Evolutionary conservation across 1,140 invertebrate species (phyloP), one percentile per base, ranked within the genome.

Genomic region (Batillaria attramentaria): DNA sequence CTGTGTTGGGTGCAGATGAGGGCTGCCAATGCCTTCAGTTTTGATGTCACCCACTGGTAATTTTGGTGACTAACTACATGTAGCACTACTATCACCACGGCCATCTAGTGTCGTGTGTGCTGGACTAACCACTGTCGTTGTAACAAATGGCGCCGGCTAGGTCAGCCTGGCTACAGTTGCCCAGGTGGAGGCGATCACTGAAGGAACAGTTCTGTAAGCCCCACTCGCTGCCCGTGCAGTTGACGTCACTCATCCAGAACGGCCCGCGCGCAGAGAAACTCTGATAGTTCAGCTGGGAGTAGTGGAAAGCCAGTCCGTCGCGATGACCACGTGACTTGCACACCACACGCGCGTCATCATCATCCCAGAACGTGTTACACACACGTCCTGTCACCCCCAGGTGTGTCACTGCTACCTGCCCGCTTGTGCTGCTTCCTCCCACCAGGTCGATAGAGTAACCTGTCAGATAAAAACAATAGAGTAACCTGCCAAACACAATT

Each of bases 91-190:
- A n/a, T n/a, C n/a, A n/a, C n/a, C n/a, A n/a, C n/a, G n/a, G n/a
- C n/a, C n/a, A n/a, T n/a, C n/a, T n/a, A n/a, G n/a, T n/a, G n/a
- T n/a, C n/a, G n/a, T n/a, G n/a, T n/a, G n/a, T n/a, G n/a, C n/a
- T n/a, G n/a, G 35, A 78, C 78, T 70, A 78, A 88, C 88, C 87
- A 20, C 78, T 69, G 24, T 84, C 77, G 76, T 87, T 85, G 70
- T 80, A 88, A 39, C 88, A 89, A 1, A 88, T 33, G 18, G 84
- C 87, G 28, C 84, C 84, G 35, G 88, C 88, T 37, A 84, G 81
- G 43, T 84, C 83, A 4, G 77, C 78, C 13, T 69, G 69, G 10
- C 85, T 81, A 72, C 88, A 89, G 79, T 89, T 85, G 24, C 85
- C 85, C 6, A 85, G 80, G 31, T 79, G 77, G 13, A 84, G 62